Evolutionary conservation across 2,113 vertebrate genomes (phyloP).

Genomic region (Cromileptes altivelis): DNA sequence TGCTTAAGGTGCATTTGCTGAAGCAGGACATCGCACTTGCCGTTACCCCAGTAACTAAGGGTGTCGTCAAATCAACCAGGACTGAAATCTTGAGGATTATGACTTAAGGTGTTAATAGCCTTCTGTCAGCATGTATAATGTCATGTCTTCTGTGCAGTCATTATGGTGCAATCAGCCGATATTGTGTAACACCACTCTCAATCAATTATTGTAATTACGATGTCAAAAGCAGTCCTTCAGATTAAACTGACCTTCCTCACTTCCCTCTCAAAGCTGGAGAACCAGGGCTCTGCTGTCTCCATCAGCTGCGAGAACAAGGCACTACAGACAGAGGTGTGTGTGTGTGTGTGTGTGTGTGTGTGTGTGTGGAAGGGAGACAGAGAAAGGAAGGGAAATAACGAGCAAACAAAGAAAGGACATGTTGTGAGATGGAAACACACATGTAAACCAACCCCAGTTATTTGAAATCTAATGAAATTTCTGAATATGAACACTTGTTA

Average conservation of each 20-base stretch:
- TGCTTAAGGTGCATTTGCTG: neutral
- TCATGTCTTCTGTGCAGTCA: neutral
- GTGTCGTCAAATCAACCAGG: neutral
- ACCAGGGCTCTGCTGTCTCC: constrained; percentile 88
- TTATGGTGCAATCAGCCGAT: neutral
- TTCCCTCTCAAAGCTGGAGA: constrained; percentile 86
- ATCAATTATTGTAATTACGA: constrained; percentile 9
- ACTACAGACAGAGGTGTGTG: constrained; percentile 54
- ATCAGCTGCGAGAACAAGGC: constrained; percentile 87
- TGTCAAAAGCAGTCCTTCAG: neutral
- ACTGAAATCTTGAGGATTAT: constrained; percentile 19
- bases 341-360: neutral
- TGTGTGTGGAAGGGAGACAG: neutral
- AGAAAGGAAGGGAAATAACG: neutral
- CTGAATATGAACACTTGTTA: neutral
- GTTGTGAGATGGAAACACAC: neutral
- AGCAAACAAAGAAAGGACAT: constrained; percentile 1
- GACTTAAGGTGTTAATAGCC: neutral
- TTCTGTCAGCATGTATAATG: neutral
- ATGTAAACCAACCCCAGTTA: neutral
- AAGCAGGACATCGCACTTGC: neutral
- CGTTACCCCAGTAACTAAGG: constrained; percentile 27
- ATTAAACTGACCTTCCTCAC: constrained; percentile 81
- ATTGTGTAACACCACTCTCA: constrained; percentile 2
- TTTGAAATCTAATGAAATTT: neutral